phyloP scores from a whole-genome alignment of 2,113 vertebrate species.

The Drymodes brunneopygia region DNA sequence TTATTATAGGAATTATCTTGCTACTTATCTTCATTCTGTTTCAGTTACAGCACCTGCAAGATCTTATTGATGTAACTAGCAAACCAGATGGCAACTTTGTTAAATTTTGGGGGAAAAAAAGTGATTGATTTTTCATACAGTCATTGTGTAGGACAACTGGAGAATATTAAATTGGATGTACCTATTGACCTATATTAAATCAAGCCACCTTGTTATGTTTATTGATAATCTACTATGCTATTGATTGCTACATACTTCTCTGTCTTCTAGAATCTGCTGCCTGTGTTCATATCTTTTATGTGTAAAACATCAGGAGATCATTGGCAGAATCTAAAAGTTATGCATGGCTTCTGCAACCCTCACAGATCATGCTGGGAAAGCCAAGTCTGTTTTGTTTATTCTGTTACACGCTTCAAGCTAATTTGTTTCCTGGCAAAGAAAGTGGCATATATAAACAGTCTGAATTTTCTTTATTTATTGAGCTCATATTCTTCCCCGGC shows the following conservation, averaged over 20 bases:
- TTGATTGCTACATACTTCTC: background rate
- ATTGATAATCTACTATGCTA: background rate
- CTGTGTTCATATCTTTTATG: background rate
- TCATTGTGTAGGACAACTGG: background rate
- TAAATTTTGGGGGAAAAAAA: background rate
- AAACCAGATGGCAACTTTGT: conserved; percentile 32
- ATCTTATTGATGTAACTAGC: conserved; percentile 19
- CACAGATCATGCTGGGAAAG: background rate
- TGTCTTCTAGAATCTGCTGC: background rate
- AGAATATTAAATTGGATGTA: conserved; percentile 1
- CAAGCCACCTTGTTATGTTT: background rate
- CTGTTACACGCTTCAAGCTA: background rate
- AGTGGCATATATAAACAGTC: background rate
- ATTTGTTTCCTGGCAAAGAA: conserved; percentile 11
- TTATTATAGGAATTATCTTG: background rate
- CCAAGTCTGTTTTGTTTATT: conserved; percentile 4
- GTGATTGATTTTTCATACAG: background rate
- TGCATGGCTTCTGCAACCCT: background rate
- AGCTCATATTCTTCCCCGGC: background rate
- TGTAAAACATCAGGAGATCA: background rate
- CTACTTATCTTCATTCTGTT: conserved; percentile 7
- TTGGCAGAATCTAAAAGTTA: background rate
- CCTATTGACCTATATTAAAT: background rate
- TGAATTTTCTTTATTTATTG: conserved; percentile 10
- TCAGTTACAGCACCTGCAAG: conserved; percentile 1